Conservation (phyloP, 2,888 invertebrate genomes). For the Acrobeloides nanus region DNA sequence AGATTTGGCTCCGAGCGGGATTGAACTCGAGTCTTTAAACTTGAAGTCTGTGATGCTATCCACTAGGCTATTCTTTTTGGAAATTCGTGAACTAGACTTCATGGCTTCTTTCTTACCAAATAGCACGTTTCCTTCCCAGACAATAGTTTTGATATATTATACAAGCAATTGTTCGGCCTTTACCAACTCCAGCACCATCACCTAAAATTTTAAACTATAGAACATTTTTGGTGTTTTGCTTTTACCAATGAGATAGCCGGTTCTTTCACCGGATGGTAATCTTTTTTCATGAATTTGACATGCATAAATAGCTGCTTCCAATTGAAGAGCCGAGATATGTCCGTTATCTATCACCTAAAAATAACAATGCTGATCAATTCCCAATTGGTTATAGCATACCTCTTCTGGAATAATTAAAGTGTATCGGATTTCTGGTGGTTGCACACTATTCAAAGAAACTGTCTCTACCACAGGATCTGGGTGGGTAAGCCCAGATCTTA, state of each 20-base stretch:
- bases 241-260: conserved; percentile 84
- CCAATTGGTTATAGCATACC: conserved; percentile 54
- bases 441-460: conserved; percentile 74
- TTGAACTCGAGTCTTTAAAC: no score
- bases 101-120: conserved; percentile 76
- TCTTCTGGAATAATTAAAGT: conserved; percentile 66
- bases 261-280: conserved; percentile 66
- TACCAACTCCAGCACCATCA: conserved; percentile 95
- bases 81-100: conserved; percentile 25
- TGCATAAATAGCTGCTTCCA: conserved; percentile 93
- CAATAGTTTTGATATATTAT: conserved; percentile 94
- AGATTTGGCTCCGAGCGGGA: no score
- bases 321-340: conserved; percentile 82
- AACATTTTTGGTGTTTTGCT: neutral
- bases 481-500: conserved; percentile 73
- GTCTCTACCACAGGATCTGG: conserved; percentile 99
- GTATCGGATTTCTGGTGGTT: conserved; percentile 60
- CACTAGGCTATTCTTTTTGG: no score
- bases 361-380: neutral
- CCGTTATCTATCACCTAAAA: conserved; percentile 66
- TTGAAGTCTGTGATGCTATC: no score
- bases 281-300: conserved; percentile 87
- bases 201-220: conserved; percentile 60
- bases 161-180: conserved; percentile 93
- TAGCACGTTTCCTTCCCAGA: conserved; percentile 82